Evolutionary conservation across 2,113 vertebrate genomes (phyloP).

Genomic region (Lipotes vexillifer): DNA sequence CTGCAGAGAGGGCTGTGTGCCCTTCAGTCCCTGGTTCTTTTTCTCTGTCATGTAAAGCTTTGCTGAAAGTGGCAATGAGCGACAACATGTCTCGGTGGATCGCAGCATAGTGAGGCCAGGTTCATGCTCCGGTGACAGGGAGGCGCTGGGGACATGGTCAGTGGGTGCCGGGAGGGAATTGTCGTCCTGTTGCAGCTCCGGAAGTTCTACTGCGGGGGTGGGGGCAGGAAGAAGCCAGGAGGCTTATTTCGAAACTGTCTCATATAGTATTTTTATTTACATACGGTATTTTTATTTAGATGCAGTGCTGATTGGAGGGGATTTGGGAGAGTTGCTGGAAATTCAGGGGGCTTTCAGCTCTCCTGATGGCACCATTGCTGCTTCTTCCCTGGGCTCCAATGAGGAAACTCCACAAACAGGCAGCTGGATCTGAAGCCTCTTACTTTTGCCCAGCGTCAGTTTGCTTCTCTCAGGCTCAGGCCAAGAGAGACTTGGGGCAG

Average conservation of each 20-base stretch:
- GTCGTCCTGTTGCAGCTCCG: accelerated
- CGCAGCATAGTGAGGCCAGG: accelerated
- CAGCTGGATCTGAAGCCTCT: background rate
- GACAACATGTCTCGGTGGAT: background rate
- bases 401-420: background rate
- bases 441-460: background rate
- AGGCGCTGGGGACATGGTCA: background rate
- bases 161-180: background rate
- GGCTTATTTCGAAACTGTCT: too few species aligned
- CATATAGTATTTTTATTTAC: background rate
- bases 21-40: background rate
- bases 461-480: background rate
- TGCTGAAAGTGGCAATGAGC: background rate
- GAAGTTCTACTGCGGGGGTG: background rate
- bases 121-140: background rate
- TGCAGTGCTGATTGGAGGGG: accelerated
- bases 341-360: background rate
- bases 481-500: background rate
- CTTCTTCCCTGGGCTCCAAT: background rate
- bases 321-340: background rate
- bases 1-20: background rate
- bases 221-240: too few species aligned
- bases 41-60: background rate
- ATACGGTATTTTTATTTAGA: background rate
- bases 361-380: accelerated